Evolutionary conservation across 2,797 vertebrate genomes (phyloP).

Genomic region (Gambelia wislizenii): DNA sequence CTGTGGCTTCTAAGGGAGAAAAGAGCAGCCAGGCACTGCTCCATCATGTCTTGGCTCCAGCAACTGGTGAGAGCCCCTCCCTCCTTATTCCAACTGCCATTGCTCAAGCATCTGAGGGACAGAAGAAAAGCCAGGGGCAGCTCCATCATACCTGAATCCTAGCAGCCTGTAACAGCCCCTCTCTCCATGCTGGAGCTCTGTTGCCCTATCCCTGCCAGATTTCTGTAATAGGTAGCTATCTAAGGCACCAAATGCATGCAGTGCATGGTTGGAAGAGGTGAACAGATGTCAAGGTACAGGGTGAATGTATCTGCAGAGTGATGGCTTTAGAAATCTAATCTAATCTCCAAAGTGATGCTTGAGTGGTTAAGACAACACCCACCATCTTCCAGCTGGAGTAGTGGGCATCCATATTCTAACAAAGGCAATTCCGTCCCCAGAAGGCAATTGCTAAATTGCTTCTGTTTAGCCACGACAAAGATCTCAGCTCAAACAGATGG

Average conservation of each 20-base stretch:
- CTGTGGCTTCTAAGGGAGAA: no score
- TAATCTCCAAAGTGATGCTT: constrained; percentile 16
- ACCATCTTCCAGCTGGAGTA: constrained; percentile 40
- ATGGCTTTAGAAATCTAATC: neutral
- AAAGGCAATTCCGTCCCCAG: constrained; percentile 11
- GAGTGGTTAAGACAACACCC: constrained; percentile 2
- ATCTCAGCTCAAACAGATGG: constrained; percentile 55
- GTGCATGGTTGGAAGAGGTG: no score
- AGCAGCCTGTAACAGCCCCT: no score
- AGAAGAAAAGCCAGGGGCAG: no score
- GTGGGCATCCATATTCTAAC: constrained; percentile 27
- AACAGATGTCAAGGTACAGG: neutral
- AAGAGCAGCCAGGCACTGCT: no score
- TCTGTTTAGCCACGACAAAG: constrained; percentile 27
- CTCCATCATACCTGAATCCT: no score
- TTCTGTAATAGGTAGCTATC: neutral
- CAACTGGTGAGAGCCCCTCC: no score
- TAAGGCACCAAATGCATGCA: neutral
- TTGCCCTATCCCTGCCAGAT: neutral
- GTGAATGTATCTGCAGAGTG: constrained; percentile 49
- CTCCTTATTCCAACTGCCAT: no score
- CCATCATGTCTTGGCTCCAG: no score
- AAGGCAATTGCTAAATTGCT: constrained; percentile 42
- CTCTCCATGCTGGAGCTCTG: neutral
- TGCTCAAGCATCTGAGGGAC: no score